Conservation (phyloP, 2,797 vertebrate genomes). For the Borostomias antarcticus region DNA sequence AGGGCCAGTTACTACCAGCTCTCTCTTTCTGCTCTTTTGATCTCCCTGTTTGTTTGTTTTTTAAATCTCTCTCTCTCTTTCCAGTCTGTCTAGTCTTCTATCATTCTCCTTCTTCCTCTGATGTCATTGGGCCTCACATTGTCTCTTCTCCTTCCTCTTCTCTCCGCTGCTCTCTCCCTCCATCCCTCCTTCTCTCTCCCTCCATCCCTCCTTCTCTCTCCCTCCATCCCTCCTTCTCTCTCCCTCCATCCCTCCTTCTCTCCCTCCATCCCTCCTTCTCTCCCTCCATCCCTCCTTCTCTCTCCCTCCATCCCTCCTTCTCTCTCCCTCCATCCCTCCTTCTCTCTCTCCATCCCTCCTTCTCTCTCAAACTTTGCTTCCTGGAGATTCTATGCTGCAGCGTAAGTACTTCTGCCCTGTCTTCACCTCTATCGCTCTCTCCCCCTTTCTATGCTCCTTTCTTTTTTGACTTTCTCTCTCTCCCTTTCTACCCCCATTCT, state of each 20-base stretch:
- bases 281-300: slow-evolving; percentile 69
- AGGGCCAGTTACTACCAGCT: not conserved
- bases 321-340: not conserved
- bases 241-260: slow-evolving; percentile 71
- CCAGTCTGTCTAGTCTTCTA: too few species aligned
- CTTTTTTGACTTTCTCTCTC: slow-evolving; percentile 12
- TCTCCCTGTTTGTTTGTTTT: not conserved
- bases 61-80: not conserved
- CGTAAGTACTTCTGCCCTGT: slow-evolving; percentile 63
- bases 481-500: slow-evolving; percentile 19
- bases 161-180: slow-evolving; percentile 68
- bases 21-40: not conserved
- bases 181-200: slow-evolving; percentile 2
- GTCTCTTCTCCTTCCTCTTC: slow-evolving; percentile 46
- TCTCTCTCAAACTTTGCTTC: slow-evolving; percentile 66
- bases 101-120: slow-evolving; percentile 16
- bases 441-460: slow-evolving; percentile 23
- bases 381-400: slow-evolving; percentile 74
- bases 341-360: slow-evolving; percentile 76
- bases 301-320: slow-evolving; percentile 41
- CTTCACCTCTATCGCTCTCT: not conserved
- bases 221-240: slow-evolving; percentile 54
- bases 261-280: slow-evolving; percentile 63
- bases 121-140: slow-evolving; percentile 20
- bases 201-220: slow-evolving; percentile 42